A percentile compares a stretch with the other conserved stretches of the same genome.
Conservation (phyloP, 2,888 invertebrate species). For the Cryptophagus acutangulus region DNA sequence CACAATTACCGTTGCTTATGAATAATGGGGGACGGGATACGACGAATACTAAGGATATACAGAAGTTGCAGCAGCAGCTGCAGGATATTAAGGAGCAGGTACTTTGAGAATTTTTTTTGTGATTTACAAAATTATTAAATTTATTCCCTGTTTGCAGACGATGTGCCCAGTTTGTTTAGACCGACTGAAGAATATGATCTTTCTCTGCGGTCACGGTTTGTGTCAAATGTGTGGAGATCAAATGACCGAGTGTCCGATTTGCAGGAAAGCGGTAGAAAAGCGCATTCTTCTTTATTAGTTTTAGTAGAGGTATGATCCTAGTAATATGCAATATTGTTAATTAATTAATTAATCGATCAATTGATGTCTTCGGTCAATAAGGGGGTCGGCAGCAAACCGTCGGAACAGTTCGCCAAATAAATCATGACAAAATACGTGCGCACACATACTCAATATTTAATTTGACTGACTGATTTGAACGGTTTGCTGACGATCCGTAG, state of each 20-base stretch:
- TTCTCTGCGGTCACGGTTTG: slow-evolving; percentile 95
- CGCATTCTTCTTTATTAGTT: slow-evolving; percentile 80
- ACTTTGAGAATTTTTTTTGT: slow-evolving; percentile 15
- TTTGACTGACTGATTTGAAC: too few species aligned
- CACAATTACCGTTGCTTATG: slow-evolving; percentile 55
- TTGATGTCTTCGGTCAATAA: too few species aligned
- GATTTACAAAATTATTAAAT: slow-evolving; percentile 12
- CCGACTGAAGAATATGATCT: slow-evolving; percentile 97
- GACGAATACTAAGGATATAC: slow-evolving; percentile 71
- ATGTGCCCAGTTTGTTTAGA: slow-evolving; percentile 98
- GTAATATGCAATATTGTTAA: too few species aligned
- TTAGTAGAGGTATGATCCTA: too few species aligned
- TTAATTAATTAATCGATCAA: too few species aligned
- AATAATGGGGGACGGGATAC: slow-evolving; percentile 65
- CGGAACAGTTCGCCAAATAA: too few species aligned
- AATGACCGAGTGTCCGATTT: slow-evolving; percentile 96
- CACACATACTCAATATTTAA: too few species aligned
- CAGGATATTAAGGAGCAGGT: slow-evolving; percentile 98
- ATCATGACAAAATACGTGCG: too few species aligned
- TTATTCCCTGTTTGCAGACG: too few species aligned
- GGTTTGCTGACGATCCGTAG: too few species aligned
- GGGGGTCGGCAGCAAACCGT: too few species aligned
- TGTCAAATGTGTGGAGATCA: slow-evolving; percentile 99
- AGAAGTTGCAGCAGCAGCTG: slow-evolving; percentile 87
- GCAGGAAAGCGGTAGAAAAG: slow-evolving; percentile 93